Conservation (phyloP, 1,140 invertebrate species). For the Telenomus remus region DNA sequence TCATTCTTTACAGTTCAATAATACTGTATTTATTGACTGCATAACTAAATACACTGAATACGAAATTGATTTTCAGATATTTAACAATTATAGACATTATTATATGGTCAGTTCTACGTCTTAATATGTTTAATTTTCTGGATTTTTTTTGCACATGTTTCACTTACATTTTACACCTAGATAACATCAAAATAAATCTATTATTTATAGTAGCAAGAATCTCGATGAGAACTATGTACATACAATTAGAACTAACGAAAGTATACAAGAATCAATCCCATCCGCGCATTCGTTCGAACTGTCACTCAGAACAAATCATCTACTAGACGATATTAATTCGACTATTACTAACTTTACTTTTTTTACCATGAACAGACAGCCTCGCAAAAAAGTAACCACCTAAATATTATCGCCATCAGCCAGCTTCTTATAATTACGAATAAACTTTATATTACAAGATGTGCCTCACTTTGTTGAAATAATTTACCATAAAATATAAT, state of each 20-base stretch:
- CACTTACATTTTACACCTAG: slow-evolving; percentile 71
- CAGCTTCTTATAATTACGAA: too few relatives aligned
- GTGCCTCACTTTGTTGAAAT: too few relatives aligned
- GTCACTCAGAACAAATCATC: slow-evolving; percentile 23
- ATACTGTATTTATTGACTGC: slow-evolving; percentile 70
- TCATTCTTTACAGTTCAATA: slow-evolving; percentile 67
- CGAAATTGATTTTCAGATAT: slow-evolving; percentile 70
- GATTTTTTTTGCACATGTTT: slow-evolving; percentile 53
- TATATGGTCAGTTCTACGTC: slow-evolving; percentile 60
- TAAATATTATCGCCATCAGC: too few relatives aligned
- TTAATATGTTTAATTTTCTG: slow-evolving; percentile 47
- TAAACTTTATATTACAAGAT: too few relatives aligned
- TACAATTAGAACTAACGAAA: slow-evolving; percentile 61
- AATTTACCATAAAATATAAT: too few relatives aligned
- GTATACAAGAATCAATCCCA: slow-evolving; percentile 48
- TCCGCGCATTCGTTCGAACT: slow-evolving; percentile 16
- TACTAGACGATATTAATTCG: slow-evolving; percentile 24
- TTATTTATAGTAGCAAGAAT: slow-evolving; percentile 67
- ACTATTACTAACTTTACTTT: slow-evolving; percentile 26
- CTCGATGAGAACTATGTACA: slow-evolving; percentile 67
- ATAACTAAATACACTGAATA: slow-evolving; percentile 75
- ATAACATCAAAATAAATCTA: slow-evolving; percentile 77
- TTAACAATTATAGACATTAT: slow-evolving; percentile 72
- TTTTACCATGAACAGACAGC: slow-evolving; percentile 36
- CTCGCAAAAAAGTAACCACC: slow-evolving; percentile 1